phyloP scores from a whole-genome alignment of 2,888 invertebrate species.

The Perizoma affinitatum region DNA sequence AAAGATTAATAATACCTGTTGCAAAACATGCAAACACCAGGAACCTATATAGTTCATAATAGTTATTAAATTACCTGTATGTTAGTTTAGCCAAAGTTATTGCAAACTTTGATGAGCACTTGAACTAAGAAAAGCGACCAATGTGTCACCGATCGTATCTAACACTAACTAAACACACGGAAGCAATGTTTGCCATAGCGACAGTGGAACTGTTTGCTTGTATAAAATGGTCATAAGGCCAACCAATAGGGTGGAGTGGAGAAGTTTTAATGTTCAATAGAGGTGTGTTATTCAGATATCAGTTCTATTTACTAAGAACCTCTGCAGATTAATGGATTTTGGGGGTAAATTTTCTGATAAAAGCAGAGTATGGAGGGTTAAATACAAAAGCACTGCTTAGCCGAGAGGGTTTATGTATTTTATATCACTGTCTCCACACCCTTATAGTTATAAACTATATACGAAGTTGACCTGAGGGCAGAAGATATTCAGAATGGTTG shows the following conservation, averaged over 20 bases:
- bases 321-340: too few relatives aligned
- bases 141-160: slow-evolving; percentile 6
- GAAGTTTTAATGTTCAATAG: neutral
- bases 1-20: neutral
- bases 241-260: slow-evolving; percentile 8
- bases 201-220: slow-evolving; percentile 22
- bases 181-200: slow-evolving; percentile 20
- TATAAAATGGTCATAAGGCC: slow-evolving; percentile 37
- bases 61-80: neutral
- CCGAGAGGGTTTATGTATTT: too few relatives aligned
- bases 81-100: neutral
- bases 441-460: too few relatives aligned
- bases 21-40: neutral
- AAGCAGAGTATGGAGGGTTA: too few relatives aligned
- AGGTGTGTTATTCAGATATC: too few relatives aligned
- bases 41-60: neutral
- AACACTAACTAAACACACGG: slow-evolving; percentile 32
- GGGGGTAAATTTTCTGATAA: too few relatives aligned
- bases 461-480: too few relatives aligned
- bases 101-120: neutral
- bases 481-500: too few relatives aligned
- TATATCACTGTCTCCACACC: too few relatives aligned
- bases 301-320: too few relatives aligned
- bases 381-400: too few relatives aligned
- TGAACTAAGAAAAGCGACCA: neutral